Base-by-base conservation (phyloP, 2,797 vertebrate species). In the Threskiornis aethiopicus region DNA sequence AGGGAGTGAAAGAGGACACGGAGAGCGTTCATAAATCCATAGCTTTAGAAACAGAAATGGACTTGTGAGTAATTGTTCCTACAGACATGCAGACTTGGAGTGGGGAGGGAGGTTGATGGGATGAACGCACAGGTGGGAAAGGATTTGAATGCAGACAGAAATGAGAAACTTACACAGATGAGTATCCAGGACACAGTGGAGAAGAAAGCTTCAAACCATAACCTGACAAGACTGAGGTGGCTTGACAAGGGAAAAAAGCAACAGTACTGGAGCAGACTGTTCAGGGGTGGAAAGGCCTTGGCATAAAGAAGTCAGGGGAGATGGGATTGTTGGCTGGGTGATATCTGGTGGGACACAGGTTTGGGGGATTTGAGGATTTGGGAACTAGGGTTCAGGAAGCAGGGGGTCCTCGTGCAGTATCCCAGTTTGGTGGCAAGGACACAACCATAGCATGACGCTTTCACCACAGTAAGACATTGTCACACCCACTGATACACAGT, bases 1-100 rank as follows among this genome's bases (percentile, higher is more conserved):
- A 94, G 52, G n/a, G 54, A 94, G 88, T 83, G 78, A 87, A 94
- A 93, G 67, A 90, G 70, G 41, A 91, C 90, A 31, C 49, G 44
- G 18, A 55, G 31, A 79, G 65, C 47, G 39, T 52, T 90, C 71
- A 87, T 89, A 89, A 96, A 96, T 84, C 77, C 39, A 37, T 54
- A 44, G 55, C 25, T 92, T 90, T 89, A 84, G n/a, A 72, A 84
- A 89, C 77, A 95, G 62, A 69, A 90, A 76, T 26, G 19, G 46
- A 37, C 47, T 84, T 76, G 44, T 76, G 65, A 79, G 22, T 65
- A 76, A 61, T 54, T 72, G 16, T 52, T 96, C 86, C 80, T 92
- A 70, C 77, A 89, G 93, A 90, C 22, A 29, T 0, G 10, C 17
- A 81, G 58, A 35, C n/a, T 82, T 76, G 39, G 73, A 93, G 80